A percentile compares a stretch with the other conserved stretches of the same genome.
These are phyloP conservation scores for Mormyrus hasselquistii DNA, from an alignment of 2,797 vertebrate species.

Conservation along the genomic window DNA sequence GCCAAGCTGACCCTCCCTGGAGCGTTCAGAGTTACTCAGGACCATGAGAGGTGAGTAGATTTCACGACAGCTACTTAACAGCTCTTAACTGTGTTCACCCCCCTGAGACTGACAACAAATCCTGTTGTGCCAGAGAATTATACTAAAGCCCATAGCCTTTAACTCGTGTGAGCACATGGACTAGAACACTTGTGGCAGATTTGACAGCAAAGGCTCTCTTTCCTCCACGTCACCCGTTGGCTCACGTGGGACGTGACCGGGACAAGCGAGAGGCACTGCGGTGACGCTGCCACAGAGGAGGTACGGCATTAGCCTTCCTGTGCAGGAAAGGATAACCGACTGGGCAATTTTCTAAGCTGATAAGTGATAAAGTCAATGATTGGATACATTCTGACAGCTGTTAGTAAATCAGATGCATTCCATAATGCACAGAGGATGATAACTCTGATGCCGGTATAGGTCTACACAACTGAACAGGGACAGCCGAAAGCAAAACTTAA, in stretches of 20 bases:
- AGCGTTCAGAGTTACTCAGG: background rate
- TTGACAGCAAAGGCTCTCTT: constrained; percentile 30
- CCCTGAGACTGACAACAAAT: constrained; percentile 58
- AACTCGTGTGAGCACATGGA: constrained; percentile 48
- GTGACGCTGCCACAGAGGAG: background rate
- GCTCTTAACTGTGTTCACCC: constrained; percentile 58
- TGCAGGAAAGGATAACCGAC: background rate
- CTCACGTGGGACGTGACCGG: constrained; percentile 15
- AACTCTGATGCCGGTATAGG: background rate
- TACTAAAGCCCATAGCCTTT: constrained; percentile 54
- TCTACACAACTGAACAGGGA: background rate
- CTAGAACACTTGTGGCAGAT: constrained; percentile 42
- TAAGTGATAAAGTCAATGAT: background rate
- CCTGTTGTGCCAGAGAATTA: constrained; percentile 63
- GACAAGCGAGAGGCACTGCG: constrained; percentile 10
- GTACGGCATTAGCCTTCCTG: background rate
- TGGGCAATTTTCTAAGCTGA: background rate
- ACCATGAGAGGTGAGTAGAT: constrained; percentile 33
- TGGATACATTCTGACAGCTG: background rate
- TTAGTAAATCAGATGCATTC: background rate
- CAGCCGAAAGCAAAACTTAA: background rate
- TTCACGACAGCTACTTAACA: constrained; percentile 52
- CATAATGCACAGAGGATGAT: background rate
- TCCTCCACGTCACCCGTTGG: constrained; percentile 10
- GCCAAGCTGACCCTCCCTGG: background rate